Evolutionary conservation across 2,888 invertebrate genomes (phyloP), one percentile per base, ranked within the genome.

Genomic region (Sminthurides aquaticus): DNA sequence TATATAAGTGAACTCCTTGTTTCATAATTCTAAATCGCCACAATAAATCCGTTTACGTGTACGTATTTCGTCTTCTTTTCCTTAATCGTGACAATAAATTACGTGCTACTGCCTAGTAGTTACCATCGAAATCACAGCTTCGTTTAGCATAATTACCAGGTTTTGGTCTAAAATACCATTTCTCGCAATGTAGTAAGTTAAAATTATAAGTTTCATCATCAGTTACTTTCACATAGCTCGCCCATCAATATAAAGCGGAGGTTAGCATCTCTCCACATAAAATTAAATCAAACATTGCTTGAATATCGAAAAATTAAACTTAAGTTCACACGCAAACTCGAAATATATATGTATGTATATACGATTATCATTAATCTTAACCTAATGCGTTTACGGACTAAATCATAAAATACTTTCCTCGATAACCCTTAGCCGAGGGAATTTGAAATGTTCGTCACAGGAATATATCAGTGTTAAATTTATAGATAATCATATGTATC

Each of bases 121-220:
- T 57, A 63, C 63, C 63, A 63, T 58, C 28, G 29, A 57, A 63
- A 63, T 63, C 63, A 63, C 63, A 63, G 63, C 57, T 57, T 49
- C 26, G 63, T 63, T 52, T 52, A 52, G 15, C 20, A 20, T 15
- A 52, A 20, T 52, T 52, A 52, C 52, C 20, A 20, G 18, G 5
- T 52, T 52, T 34, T 34, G 43, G 43, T 34, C 43, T 34, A 34
- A 34, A 34, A 34, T 34, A 34, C 43, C 43, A 34, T 11, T 34
- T 5, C 15, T 34, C 43, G n/a, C n/a, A n/a, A n/a, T n/a, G n/a
- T n/a, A n/a, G n/a, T n/a, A n/a, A n/a, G n/a, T n/a, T n/a, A n/a
- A n/a, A n/a, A n/a, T n/a, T n/a, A n/a, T n/a, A n/a, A n/a, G n/a
- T n/a, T n/a, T n/a, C n/a, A n/a, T n/a, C n/a, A n/a, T n/a, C n/a